A percentile compares a stretch with the other conserved stretches of the same genome.
These are phyloP conservation scores for Pantherophis alleghaniensis DNA, from an alignment of 2,797 vertebrate species.

Conservation along the genomic window DNA sequence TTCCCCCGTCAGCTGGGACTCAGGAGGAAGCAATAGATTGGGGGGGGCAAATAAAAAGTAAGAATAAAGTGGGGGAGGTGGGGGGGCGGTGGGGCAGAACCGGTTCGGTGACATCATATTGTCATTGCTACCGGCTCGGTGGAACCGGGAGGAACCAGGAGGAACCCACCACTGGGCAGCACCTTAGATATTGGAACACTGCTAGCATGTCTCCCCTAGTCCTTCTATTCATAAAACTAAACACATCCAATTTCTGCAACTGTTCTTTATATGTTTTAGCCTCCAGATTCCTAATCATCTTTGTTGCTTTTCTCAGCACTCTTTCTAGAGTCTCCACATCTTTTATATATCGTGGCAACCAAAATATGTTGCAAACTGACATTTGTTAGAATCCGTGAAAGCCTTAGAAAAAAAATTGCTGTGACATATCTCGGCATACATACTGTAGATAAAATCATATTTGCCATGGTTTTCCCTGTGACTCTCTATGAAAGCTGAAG, in stretches of 20 bases:
- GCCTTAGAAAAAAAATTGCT: background rate
- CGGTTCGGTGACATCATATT: too few relatives aligned
- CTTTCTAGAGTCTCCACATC: background rate
- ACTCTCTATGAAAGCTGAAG: background rate
- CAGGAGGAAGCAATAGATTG: too few relatives aligned
- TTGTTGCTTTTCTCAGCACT: background rate
- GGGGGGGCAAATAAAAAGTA: too few relatives aligned
- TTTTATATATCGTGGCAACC: background rate
- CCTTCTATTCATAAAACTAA: background rate
- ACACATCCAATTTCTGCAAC: background rate
- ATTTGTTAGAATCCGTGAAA: background rate
- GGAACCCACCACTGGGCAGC: too few relatives aligned
- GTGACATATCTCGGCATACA: background rate
- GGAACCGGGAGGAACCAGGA: too few relatives aligned
- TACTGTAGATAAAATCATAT: background rate
- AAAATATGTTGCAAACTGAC: background rate
- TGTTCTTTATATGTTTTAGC: background rate
- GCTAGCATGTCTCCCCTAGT: background rate
- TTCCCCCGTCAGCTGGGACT: background rate
- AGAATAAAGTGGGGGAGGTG: too few relatives aligned
- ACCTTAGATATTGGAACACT: background rate
- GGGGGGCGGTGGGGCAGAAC: too few relatives aligned
- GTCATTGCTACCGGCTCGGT: too few relatives aligned
- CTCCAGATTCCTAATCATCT: background rate
- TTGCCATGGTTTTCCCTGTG: background rate